Conservation (phyloP, 1,140 invertebrate species). For the Tenebrio molitor region DNA sequence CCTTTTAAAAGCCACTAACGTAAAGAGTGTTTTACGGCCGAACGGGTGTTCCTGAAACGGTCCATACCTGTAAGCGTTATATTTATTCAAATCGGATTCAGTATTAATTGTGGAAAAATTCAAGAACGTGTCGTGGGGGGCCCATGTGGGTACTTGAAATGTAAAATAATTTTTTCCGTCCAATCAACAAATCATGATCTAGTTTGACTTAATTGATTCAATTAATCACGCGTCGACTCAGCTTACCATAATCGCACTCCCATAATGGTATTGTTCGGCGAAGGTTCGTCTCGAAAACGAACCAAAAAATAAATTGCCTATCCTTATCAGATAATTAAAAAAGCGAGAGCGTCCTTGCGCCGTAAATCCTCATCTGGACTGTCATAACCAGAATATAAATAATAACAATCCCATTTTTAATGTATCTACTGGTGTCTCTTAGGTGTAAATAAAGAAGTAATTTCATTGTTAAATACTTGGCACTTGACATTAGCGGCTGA, state of each 20-base stretch:
- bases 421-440: too few relatives aligned
- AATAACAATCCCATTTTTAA: too few relatives aligned
- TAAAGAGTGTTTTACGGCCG: constrained; percentile 9
- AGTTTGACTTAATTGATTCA: constrained; percentile 32
- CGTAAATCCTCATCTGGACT: neutral
- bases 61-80: too few relatives aligned
- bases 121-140: neutral
- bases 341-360: constrained; percentile 4
- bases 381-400: neutral
- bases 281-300: constrained; percentile 9
- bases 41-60: neutral
- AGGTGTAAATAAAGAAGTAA: too few relatives aligned
- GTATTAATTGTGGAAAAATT: neutral
- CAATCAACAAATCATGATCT: constrained; percentile 29
- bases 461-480: too few relatives aligned
- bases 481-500: too few relatives aligned
- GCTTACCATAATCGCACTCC: constrained; percentile 1
- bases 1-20: constrained; percentile 13
- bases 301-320: constrained; percentile 1
- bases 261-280: constrained; percentile 15
- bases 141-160: constrained; percentile 15
- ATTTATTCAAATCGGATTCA: neutral
- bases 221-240: constrained; percentile 19
- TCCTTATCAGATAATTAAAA: constrained; percentile 30
- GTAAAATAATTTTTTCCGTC: neutral